Evolutionary conservation across 2,113 vertebrate species (phyloP), one percentile per base, ranked within the genome.

Genomic region (Cebidichthys violaceus): DNA sequence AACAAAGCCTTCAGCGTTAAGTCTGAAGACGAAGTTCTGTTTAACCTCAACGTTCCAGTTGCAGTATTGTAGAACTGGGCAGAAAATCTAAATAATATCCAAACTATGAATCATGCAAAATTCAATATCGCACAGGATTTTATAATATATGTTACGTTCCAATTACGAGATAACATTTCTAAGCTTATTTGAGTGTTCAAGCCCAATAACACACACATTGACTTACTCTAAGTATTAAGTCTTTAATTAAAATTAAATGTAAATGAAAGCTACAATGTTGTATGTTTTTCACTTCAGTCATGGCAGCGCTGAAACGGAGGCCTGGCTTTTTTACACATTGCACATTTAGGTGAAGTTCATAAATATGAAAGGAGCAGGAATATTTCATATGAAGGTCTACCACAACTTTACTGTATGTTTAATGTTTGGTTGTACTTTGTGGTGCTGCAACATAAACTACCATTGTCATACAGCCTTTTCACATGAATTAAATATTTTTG

Each of bases 401-500:
- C 33, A 6, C 43, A 60, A 24, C 62, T n/a, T 64, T 4, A 39
- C 71, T 39, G 71, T 41, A 43, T 35, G 27, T 43, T 39, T 31
- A 29, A 45, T 41, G 77, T 68, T 35, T 61, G 27, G 22, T 47
- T 79, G 47, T 67, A 59, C 17, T 22, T 22, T 8, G 5, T 35
- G 1, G 1, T 45, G 27, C 45, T 31, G 14, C 41, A 55, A 33
- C 55, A 67, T 54, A 71, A 18, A 35, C 68, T 33, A 22, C 9
- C 24, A 37, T 47, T 71, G 39, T 77, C 27, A 27, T 24, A 18
- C 9, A 69, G 41, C 39, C 17, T 35, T 62, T 41, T 29, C 3
- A 5, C 72, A 76, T 88, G 47, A 84, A 70, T 83, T 81, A 85
- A 83, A 79, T 33, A 86, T 84, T n/a, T 33, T 7, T n/a, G 2